Base-by-base conservation (phyloP, 2,888 invertebrate genomes). In the Baccha elongata region DNA sequence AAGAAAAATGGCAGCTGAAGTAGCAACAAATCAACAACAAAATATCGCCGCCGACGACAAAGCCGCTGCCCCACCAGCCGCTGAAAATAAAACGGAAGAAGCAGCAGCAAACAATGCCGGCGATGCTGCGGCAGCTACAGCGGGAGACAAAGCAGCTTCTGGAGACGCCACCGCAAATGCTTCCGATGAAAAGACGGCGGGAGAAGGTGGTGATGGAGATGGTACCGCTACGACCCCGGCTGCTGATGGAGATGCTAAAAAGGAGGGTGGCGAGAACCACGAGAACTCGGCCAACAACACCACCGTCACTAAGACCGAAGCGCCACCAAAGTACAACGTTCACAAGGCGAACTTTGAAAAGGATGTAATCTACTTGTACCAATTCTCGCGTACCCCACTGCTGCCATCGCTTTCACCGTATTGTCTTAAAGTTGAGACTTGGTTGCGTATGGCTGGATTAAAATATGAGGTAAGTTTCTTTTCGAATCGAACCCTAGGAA, bases 341-440 rank as follows among this genome's bases (percentile, higher is more conserved):
- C 97, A 97, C 91, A 97, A 97, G 91, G 91, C 93, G 85, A 96
- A 96, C 91, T 98, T 94, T 90, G 97, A 98, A 89, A 96, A 97
- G 92, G 98, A 98, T 91, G 93, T 96, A 88, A 96, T 98, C 85
- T 98, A 98, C 92, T 92, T 98, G 90, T 97, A 97, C 91, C 98
- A 98, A 92, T 97, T 98, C 91, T 94, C 97, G 86, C 94, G 98
- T 89, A 97, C 97, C 86, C 96, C 97, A 86, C 92, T 96, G 89
- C 92, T 98, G 89, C 98, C 98, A 79, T 97, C 97, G 84, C 93
- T 97, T 87, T 98, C 97, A 86, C 97, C 97, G 75, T 98, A 96
- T 91, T 97, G 97, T 92, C 94, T 98, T 90, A 98, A 98, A 93
- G 96, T 98, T 87, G 98, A 98, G 93, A 97, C 98, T 88, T 98